Evolutionary conservation across 1,140 invertebrate genomes (phyloP), one percentile per base, ranked within the genome.

Genomic region (Hylyphantes graminicola): DNA sequence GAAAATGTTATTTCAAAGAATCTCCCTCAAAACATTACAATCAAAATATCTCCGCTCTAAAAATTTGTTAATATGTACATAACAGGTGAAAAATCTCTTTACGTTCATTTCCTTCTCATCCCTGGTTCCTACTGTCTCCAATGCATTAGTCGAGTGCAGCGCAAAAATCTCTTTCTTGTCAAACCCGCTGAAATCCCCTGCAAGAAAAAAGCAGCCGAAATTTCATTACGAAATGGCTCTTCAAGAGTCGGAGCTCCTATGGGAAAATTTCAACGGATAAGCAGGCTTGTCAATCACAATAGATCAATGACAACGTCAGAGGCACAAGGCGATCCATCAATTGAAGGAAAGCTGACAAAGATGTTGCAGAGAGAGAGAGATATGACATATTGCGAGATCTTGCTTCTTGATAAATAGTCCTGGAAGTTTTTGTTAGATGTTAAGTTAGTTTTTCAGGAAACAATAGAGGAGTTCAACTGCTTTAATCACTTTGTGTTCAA

Each of bases 261-360:
- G 35, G 55, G 74, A 76, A 76, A 59, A 54, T 67, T 78, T 19
- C 67, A 53, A 55, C 35, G 19, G 74, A 63, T 63, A 61, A 63
- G 57, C 63, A 67, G 67, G 15, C 17, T 17, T 78, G 76, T 78
- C 76, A 78, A 78, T 78, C 76, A 78, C 76, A 55, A 78, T 78
- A 78, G 76, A 78, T 78, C 76, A 78, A 78, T 78, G 76, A 78
- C 76, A 78, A 67, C 63, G 76, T 64, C 74, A 76, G 59, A 13
- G 13, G 53, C 53, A 21, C 35, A 74, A 0, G 10, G 63, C 19
- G 64, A 78, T 78, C 76, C 76, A 78, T 78, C 76, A 78, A 78
- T 54, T 53, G n/a, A 55, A 64, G 13, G 21, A 21, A 54, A 59
- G 10, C 35, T n/a, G 35, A 64, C 15, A 78, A 19, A 53, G 63